These are phyloP conservation scores for Orthonevra nobilis DNA, from an alignment of 2,888 invertebrate genomes.

Conservation along the genomic window DNA sequence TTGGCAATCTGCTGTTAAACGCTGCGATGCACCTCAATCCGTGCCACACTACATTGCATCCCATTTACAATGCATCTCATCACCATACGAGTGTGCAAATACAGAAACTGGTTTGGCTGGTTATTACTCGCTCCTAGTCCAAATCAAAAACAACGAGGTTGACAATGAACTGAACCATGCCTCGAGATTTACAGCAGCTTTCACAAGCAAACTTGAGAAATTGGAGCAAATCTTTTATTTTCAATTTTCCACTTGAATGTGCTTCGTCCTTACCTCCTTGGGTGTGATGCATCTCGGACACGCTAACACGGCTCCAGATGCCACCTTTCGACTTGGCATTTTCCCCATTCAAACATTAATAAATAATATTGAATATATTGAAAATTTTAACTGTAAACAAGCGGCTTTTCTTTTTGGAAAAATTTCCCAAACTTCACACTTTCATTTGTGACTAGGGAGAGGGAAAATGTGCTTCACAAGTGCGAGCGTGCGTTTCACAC, in stretches of 20 bases:
- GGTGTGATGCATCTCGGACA: slow-evolving; percentile 2
- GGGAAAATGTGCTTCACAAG: background rate
- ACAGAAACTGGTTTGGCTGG: no score
- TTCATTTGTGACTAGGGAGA: background rate
- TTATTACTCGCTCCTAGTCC: background rate
- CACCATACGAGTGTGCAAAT: background rate
- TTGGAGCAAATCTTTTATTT: slow-evolving; percentile 48
- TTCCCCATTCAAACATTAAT: no score
- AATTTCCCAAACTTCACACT: slow-evolving; percentile 1
- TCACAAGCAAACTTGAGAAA: slow-evolving; percentile 14
- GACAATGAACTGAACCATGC: slow-evolving; percentile 25
- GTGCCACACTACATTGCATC: slow-evolving; percentile 10
- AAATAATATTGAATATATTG: no score
- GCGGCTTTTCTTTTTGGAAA: background rate
- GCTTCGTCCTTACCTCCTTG: background rate
- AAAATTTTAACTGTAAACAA: slow-evolving; percentile 5
- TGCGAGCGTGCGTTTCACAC: slow-evolving; percentile 16
- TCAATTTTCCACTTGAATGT: slow-evolving; percentile 38
- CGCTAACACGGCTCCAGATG: no score
- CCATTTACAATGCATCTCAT: background rate
- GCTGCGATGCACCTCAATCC: slow-evolving; percentile 25
- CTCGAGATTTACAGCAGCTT: slow-evolving; percentile 1
- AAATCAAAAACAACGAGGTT: no score
- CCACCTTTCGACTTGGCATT: no score
- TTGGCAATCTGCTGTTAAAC: slow-evolving; percentile 19